Evolutionary conservation across 1,140 invertebrate species (phyloP).

Genomic region (Cotesia chilonis): DNA sequence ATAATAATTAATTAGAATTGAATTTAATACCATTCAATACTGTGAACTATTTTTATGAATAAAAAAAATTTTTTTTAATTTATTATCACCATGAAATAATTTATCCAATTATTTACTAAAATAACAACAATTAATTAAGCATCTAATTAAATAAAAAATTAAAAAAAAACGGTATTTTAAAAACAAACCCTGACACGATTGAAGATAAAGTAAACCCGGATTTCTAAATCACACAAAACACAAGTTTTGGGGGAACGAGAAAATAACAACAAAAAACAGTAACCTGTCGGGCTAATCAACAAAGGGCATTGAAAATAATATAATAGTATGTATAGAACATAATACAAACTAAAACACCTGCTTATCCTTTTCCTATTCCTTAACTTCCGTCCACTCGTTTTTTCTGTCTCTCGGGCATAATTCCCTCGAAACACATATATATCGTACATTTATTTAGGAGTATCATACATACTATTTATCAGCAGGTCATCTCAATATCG

Average conservation of each 20-base stretch:
- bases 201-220: not conserved
- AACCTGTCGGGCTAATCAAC: conserved; percentile 8
- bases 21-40: not conserved
- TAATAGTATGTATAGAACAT: not conserved
- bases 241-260: not conserved
- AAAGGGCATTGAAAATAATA: not conserved
- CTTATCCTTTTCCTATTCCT: conserved; percentile 12
- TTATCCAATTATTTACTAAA: too few relatives aligned
- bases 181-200: too few relatives aligned
- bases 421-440: not conserved
- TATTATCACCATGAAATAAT: too few relatives aligned
- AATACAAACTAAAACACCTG: not conserved
- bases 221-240: not conserved
- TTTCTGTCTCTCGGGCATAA: conserved; percentile 10
- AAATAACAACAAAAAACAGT: not conserved
- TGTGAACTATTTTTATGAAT: not conserved
- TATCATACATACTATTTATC: conserved; percentile 4
- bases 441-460: too few relatives aligned
- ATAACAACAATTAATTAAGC: too few relatives aligned
- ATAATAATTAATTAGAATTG: not conserved
- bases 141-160: too few relatives aligned
- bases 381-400: conserved; percentile 14
- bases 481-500: conserved; percentile 9
- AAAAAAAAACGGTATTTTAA: too few relatives aligned
- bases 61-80: too few relatives aligned